Conservation (phyloP, 1,140 invertebrate genomes). For the Drosophila nikananu region DNA sequence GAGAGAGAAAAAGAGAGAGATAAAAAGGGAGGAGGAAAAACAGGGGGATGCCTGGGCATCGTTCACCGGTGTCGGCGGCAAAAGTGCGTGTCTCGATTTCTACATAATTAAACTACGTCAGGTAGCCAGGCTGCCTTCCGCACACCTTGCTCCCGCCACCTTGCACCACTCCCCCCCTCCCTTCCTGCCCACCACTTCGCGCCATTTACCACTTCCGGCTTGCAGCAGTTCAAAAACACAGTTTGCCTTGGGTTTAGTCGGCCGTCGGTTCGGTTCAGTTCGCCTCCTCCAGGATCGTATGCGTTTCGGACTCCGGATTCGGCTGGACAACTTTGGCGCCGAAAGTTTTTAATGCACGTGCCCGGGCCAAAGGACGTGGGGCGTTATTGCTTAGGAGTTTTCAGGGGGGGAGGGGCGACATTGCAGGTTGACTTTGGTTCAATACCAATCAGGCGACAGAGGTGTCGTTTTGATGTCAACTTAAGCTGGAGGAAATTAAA, state of each 20-base stretch:
- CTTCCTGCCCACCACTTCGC: not conserved
- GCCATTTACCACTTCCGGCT: constrained; percentile 73
- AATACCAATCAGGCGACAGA: constrained; percentile 37
- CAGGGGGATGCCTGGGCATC: constrained; percentile 18
- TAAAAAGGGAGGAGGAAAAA: not conserved
- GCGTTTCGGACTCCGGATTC: constrained; percentile 16
- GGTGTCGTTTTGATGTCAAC: not conserved
- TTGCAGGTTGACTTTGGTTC: constrained; percentile 9
- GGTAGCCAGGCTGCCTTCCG: constrained; percentile 22
- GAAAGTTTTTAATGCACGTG: constrained; percentile 80
- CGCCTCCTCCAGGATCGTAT: constrained; percentile 21
- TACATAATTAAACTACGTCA: constrained; percentile 81
- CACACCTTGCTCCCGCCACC: constrained; percentile 8
- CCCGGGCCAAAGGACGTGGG: constrained; percentile 37
- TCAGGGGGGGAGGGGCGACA: not conserved
- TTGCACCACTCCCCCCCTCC: not conserved
- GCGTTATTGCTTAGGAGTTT: constrained; percentile 28
- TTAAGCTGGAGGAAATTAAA: not conserved
- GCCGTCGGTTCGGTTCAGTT: constrained; percentile 28
- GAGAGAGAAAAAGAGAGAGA: not conserved
- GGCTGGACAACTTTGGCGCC: constrained; percentile 69
- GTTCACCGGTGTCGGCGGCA: constrained; percentile 60
- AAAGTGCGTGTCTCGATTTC: constrained; percentile 83
- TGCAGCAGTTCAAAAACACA: constrained; percentile 53
- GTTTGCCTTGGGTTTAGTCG: constrained; percentile 42